phyloP scores from a whole-genome alignment of 2,797 vertebrate genomes.

The Atherinosoma microstoma region DNA sequence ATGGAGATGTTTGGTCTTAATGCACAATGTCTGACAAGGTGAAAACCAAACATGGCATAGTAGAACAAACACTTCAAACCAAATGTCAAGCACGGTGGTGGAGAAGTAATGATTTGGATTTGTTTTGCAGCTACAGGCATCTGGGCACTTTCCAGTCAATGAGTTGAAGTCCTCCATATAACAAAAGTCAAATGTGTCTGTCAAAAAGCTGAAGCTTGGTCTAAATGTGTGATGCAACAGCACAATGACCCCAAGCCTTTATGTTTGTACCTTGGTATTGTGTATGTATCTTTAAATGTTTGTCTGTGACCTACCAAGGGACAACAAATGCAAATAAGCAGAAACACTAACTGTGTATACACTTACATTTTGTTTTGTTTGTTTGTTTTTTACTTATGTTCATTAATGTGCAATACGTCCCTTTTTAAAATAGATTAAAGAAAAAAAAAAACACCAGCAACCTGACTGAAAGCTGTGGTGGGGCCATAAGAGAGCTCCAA shows the following conservation, averaged over 20 bases:
- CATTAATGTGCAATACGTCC: no score
- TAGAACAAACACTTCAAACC: no score
- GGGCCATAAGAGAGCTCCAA: not conserved
- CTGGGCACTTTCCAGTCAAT: not conserved
- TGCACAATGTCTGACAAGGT: no score
- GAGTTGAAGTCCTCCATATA: not conserved
- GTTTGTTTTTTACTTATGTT: no score
- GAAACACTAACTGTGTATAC: no score
- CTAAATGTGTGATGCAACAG: not conserved
- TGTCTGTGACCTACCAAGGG: no score
- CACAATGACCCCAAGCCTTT: not conserved
- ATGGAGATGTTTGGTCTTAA: no score
- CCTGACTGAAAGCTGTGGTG: not conserved
- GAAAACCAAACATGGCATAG: not conserved
- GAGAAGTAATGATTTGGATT: not conserved
- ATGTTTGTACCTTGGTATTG: no score
- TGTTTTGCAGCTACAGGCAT: not conserved
- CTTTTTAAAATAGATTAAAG: no score
- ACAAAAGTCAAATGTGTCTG: not conserved
- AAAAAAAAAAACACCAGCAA: not conserved
- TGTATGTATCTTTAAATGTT: no score
- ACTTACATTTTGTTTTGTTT: no score
- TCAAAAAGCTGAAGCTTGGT: not conserved
- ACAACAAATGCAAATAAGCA: no score
- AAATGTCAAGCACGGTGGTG: not conserved